Base-by-base conservation (phyloP, 1,140 invertebrate species). In the Agrypnia vestita region DNA sequence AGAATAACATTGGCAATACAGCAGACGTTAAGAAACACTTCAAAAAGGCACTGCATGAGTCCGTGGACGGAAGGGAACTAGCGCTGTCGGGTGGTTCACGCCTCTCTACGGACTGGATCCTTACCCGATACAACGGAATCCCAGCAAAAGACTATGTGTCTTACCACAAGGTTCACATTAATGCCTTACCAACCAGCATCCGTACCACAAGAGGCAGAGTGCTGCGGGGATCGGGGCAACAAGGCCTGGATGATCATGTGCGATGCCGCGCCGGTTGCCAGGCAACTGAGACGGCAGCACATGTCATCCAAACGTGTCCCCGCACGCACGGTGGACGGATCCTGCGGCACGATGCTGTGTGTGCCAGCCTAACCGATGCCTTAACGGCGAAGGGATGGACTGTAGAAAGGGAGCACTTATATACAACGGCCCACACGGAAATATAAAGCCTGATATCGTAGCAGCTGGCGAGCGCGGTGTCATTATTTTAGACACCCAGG, bases 251-350 rank as follows among this genome's bases (percentile, higher is more conserved):
- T 15, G 15, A 25, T 10, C 51, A 15, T 47, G 43, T 80, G 17
- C 12, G 19, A 13, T 89, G 86, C 80, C 77, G 86, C 35, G 85
- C 86, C 1, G 84, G 86, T 0, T 87, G 85, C 82, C 11, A 0
- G 8, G 25, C 1, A 3, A 80, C 59, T 17, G 86, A 89, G 69
- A 88, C 87, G 0, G 76, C 84, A 0, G 83, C 84, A 13, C 88
- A 89, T 53, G 79, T 85, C 10, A 82, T 89, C 4, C 86, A 89
- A 64, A 75, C 72, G 6, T 90, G 88, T 75, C 81, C 80, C 44
- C 51, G 86, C 49, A 86, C 86, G 0, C 86, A 88, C 75, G 84
- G 84, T 13, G 84, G 84, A 3, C 77, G 86, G 0, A 84, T 88
- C 12, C 19, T 76, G 11, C 80, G 86, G 10, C 87, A 89, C 21